Evolutionary conservation across 2,113 vertebrate genomes (phyloP).

Genomic region (Osmerus mordax): DNA sequence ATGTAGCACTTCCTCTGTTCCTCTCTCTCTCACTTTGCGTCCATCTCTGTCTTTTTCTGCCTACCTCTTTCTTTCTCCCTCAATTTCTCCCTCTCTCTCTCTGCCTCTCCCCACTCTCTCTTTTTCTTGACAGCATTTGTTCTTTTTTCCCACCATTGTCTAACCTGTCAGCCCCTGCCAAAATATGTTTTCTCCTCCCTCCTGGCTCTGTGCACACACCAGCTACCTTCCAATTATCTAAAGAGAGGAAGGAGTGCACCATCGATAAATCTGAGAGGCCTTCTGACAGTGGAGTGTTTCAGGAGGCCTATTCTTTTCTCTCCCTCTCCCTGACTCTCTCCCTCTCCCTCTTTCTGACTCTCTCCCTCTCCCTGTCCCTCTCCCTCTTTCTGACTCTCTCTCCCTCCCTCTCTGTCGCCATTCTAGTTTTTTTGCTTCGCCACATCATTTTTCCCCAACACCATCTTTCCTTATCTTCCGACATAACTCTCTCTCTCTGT

Average conservation of each 20-base stretch:
- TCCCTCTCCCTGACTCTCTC: too few relatives aligned
- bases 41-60: neutral
- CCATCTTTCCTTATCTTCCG: conserved; percentile 30
- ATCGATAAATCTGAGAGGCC: conserved; percentile 58
- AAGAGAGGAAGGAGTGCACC: conserved; percentile 48
- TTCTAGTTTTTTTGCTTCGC: neutral
- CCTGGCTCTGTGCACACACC: conserved; percentile 30
- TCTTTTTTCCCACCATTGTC: conserved; percentile 42
- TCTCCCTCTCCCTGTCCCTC: conserved; percentile 17
- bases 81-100: conserved; percentile 23
- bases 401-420: neutral
- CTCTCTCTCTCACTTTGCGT: neutral
- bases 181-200: conserved; percentile 59
- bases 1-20: neutral
- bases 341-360: neutral
- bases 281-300: conserved; percentile 57
- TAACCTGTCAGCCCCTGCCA: conserved; percentile 58
- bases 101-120: too few relatives aligned
- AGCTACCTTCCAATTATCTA: conserved; percentile 64
- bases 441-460: conserved; percentile 37
- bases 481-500: conserved; percentile 35
- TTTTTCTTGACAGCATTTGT: conserved; percentile 42
- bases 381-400: conserved; percentile 6
- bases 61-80: neutral
- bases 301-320: conserved; percentile 32